A percentile compares a stretch with the other conserved stretches of the same genome.
Evolutionary conservation across 2,797 vertebrate species (phyloP).

Genomic region (Channa striata): DNA sequence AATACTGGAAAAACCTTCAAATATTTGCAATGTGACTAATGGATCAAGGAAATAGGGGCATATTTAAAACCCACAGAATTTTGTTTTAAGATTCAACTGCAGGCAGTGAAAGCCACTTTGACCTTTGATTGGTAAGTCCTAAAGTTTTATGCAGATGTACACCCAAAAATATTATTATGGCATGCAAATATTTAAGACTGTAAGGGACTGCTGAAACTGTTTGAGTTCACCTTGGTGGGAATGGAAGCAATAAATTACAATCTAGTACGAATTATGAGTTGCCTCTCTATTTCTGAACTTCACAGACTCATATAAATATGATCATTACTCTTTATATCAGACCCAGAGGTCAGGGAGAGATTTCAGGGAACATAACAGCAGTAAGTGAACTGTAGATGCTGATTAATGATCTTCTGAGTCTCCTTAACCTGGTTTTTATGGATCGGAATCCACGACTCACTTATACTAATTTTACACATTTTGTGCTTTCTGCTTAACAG

Average conservation of each 20-base stretch:
- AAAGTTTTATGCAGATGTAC: constrained; percentile 4
- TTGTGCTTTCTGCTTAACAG: not conserved
- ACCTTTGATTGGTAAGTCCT: not conserved
- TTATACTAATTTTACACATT: not conserved
- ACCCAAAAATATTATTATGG: not conserved
- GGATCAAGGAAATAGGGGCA: not conserved
- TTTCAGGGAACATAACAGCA: constrained; percentile 3
- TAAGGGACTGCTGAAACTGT: constrained; percentile 25
- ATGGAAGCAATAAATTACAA: constrained; percentile 2
- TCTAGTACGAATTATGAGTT: not conserved
- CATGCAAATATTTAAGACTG: constrained; percentile 25
- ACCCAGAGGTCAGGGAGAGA: not conserved
- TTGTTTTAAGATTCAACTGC: constrained; percentile 8
- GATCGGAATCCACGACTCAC: not conserved
- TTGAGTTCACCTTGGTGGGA: constrained; percentile 17
- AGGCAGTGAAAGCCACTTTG: constrained; percentile 12
- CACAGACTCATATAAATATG: not conserved
- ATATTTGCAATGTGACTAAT: constrained; percentile 21
- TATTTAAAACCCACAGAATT: not conserved
- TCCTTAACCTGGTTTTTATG: not conserved
- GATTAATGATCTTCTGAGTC: constrained; percentile 5
- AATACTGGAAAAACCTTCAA: constrained; percentile 6
- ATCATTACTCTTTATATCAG: constrained; percentile 12
- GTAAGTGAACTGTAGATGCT: constrained; percentile 15
- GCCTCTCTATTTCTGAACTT: not conserved